Evolutionary conservation across 2,888 invertebrate species (phyloP).

Genomic region (Sialis lutaria): DNA sequence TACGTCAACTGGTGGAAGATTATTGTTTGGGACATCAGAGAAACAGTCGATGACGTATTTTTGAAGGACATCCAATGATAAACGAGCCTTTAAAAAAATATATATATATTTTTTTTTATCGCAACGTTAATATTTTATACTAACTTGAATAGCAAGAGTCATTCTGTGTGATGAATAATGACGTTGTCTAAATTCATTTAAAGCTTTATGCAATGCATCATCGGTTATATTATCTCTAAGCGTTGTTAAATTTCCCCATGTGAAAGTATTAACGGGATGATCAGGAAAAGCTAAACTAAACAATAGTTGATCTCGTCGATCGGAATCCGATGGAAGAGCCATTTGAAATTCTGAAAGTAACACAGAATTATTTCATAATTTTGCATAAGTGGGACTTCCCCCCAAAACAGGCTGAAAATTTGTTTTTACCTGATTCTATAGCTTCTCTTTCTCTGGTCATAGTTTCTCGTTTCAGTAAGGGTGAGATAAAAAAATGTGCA

Average conservation of each 20-base stretch:
- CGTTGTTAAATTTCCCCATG: constrained; percentile 70
- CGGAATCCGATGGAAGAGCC: constrained; percentile 53
- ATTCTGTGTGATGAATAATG: constrained; percentile 80
- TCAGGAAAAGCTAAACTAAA: constrained; percentile 44
- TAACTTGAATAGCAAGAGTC: constrained; percentile 49
- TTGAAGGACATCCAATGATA: constrained; percentile 45
- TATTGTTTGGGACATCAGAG: constrained; percentile 48
- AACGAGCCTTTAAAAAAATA: constrained; percentile 27
- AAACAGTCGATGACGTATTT: constrained; percentile 47
- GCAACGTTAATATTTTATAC: not conserved
- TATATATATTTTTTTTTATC: not conserved
- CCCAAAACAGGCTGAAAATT: not conserved
- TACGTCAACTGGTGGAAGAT: constrained; percentile 43
- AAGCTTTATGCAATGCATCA: constrained; percentile 43
- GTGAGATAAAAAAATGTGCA: constrained; percentile 74
- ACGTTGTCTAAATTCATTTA: constrained; percentile 55
- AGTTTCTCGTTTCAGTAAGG: constrained; percentile 67
- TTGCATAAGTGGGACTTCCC: not conserved
- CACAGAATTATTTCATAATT: constrained; percentile 2
- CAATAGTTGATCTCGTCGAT: constrained; percentile 60
- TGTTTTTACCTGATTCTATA: constrained; percentile 57
- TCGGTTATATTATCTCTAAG: constrained; percentile 49
- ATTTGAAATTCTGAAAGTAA: constrained; percentile 57
- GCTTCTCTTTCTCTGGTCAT: constrained; percentile 77
- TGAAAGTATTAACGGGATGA: constrained; percentile 64